A percentile compares a stretch with the other conserved stretches of the same genome.
phyloP scores from a whole-genome alignment of 2,888 invertebrate genomes.

The Lepetodrilus schrolli region DNA sequence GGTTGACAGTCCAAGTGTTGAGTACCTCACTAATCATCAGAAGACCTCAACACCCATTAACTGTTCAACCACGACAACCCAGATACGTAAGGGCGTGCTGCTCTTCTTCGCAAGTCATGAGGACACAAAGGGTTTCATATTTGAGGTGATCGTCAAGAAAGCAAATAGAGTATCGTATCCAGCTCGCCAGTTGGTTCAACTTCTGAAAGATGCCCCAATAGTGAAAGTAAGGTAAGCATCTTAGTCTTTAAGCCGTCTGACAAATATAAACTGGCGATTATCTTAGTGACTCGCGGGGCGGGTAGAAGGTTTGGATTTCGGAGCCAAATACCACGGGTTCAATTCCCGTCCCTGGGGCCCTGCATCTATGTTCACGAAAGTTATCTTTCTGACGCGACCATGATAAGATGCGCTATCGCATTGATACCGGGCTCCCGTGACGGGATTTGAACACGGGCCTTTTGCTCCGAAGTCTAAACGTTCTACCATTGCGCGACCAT shows the following conservation, averaged over 20 bases:
- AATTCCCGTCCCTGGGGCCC: too few relatives aligned
- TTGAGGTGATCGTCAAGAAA: not conserved
- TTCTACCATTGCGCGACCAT: too few relatives aligned
- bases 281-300: too few relatives aligned
- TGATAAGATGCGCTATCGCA: too few relatives aligned
- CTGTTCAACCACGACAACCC: not conserved
- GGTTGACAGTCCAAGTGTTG: not conserved
- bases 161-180: not conserved
- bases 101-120: not conserved
- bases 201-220: conserved; percentile 10
- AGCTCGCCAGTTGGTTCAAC: conserved; percentile 3
- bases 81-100: not conserved
- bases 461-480: too few relatives aligned
- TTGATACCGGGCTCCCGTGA: too few relatives aligned
- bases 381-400: too few relatives aligned
- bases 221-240: conserved; percentile 13
- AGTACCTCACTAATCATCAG: not conserved
- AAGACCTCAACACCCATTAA: not conserved
- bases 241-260: not conserved
- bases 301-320: too few relatives aligned
- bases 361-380: too few relatives aligned
- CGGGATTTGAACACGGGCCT: too few relatives aligned
- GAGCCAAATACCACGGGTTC: too few relatives aligned
- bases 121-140: not conserved
- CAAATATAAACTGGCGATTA: too few relatives aligned